Base-by-base conservation (phyloP, 2,797 vertebrate species). In the Sebastes baramenuke region DNA sequence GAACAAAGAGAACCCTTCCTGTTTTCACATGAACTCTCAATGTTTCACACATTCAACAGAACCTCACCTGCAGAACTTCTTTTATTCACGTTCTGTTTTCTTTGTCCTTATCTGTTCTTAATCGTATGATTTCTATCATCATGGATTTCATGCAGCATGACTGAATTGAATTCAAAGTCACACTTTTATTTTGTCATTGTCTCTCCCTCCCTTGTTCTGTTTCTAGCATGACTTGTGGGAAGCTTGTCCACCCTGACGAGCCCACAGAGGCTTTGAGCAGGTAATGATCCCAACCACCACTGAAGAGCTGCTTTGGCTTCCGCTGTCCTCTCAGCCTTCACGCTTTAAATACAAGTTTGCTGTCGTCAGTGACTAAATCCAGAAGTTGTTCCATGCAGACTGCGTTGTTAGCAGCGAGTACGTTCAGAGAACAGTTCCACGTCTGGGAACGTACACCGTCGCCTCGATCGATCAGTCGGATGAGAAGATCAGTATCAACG, bases 221-320 rank as follows among this genome's bases (percentile, higher is more conserved):
- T 92, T 92, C 78, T 84, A 94, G 94, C 32, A 62, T 90, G 88
- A 94, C 36, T 91, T 93, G 81, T 92, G 90, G 88, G 81, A 92
- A 89, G 73, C 87, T 93, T 88, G 82, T 95, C 62, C 94, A 87
- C 78, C 92, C 93, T 80, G 90, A 89, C 77, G 85, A 36, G 62
- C 80, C 91, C 30, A 1, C 69, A 83, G 90, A 89, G 74, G 42
- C 87, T 77, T 83, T 85, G 14, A 77, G 14, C 92, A 94, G 94
- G 94, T 95, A 94, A 95, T 42, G n/a, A 84, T 72, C 27, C 10
- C 46, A 16, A 49, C 18, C 12, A 49, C 18, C 12, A 65, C 42
- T 18, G 49, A 54, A 4, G 64, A 81, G 73, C 62, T 83, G 81
- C 77, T 88, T 86, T 42, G 54, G 49, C 75, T 77, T 86, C 52